A percentile compares a stretch with the other conserved stretches of the same genome.
Conservation (phyloP, 2,797 vertebrate species). For the Chelon auratus region DNA sequence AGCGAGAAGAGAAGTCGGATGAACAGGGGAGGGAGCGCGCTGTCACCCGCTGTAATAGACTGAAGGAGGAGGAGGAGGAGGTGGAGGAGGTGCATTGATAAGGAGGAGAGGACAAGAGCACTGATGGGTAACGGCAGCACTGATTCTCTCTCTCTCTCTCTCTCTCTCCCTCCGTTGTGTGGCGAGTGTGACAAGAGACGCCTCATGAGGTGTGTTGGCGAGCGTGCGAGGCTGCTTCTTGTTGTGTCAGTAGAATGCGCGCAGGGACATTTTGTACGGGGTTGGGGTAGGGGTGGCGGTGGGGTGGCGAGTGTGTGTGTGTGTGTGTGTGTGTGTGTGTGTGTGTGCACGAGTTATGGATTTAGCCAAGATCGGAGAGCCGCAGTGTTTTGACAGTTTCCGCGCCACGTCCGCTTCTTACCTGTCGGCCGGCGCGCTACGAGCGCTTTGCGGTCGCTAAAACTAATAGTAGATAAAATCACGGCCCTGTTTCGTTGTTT, state of each 20-base stretch:
- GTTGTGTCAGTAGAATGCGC: constrained; percentile 29
- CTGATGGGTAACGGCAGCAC: constrained; percentile 42
- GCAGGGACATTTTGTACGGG: constrained; percentile 69
- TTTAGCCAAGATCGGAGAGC: constrained; percentile 42
- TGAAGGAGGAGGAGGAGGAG: constrained; percentile 29
- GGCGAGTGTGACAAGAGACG: constrained; percentile 38
- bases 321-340: not conserved
- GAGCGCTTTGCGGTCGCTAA: not conserved
- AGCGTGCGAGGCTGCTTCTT: constrained; percentile 31
- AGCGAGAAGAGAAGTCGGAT: constrained; percentile 55
- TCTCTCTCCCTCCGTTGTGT: constrained; percentile 45
- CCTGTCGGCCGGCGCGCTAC: not conserved
- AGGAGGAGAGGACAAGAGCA: constrained; percentile 53
- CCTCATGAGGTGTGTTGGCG: constrained; percentile 40
- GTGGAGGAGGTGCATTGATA: constrained; percentile 32
- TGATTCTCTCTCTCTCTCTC: constrained; percentile 19
- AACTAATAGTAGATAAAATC: not conserved
- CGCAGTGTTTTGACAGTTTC: constrained; percentile 32
- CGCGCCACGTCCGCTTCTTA: not conserved
- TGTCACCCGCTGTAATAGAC: constrained; percentile 32
- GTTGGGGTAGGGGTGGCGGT: not conserved
- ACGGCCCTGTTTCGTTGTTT: no score
- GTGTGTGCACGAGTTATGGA: constrained; percentile 43
- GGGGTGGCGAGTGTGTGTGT: no score
- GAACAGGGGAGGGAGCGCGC: constrained; percentile 36